Conservation (phyloP, 2,888 invertebrate genomes). For the Danaus chrysippus region DNA sequence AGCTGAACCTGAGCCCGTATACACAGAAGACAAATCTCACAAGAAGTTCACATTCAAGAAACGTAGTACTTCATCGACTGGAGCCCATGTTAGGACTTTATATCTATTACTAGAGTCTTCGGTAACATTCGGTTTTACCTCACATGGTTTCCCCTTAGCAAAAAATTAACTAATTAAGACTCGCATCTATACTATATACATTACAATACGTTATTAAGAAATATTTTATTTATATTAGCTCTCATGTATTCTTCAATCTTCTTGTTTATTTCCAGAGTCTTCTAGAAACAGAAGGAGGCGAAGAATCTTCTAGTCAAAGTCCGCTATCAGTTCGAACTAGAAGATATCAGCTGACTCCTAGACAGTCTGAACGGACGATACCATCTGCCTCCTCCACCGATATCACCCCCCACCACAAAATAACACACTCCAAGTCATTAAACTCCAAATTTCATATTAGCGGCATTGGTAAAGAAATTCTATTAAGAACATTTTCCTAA, state of each 20-base stretch:
- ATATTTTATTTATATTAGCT: too few relatives aligned
- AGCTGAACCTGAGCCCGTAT: conserved; percentile 81
- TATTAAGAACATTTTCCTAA: background rate
- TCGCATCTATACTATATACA: too few relatives aligned
- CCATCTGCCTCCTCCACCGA: conserved; percentile 81
- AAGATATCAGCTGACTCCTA: conserved; percentile 86
- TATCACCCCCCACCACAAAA: conserved; percentile 84
- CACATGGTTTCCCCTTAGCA: too few relatives aligned
- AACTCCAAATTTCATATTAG: conserved; percentile 80
- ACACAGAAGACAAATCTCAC: conserved; percentile 85
- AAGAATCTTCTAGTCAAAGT: conserved; percentile 88
- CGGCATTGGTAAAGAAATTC: conserved; percentile 80
- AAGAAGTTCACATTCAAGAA: conserved; percentile 93
- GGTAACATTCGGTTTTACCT: background rate
- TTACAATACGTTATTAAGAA: too few relatives aligned
- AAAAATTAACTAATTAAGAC: too few relatives aligned
- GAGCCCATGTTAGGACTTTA: conserved; percentile 75
- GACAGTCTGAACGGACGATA: conserved; percentile 90
- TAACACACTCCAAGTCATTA: conserved; percentile 74
- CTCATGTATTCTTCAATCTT: background rate
- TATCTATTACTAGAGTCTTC: background rate
- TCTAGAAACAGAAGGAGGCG: conserved; percentile 87
- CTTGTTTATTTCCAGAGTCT: conserved; percentile 80
- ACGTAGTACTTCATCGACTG: conserved; percentile 92
- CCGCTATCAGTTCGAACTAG: conserved; percentile 88